Evolutionary conservation across 2,113 vertebrate species (phyloP).

Genomic region (Heliornis fulica): DNA sequence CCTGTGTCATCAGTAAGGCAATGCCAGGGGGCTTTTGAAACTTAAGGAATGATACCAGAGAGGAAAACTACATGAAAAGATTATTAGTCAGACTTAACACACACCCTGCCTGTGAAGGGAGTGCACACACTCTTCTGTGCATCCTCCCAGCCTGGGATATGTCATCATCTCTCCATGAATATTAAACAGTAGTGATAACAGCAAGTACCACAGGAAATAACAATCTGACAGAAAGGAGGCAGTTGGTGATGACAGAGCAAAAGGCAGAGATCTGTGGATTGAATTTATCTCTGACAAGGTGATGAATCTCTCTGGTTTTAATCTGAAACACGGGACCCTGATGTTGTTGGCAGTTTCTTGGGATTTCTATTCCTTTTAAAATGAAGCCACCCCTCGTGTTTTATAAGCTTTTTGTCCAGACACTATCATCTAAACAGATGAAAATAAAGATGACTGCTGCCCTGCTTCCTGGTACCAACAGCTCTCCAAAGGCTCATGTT

Average conservation of each 20-base stretch:
- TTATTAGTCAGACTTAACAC: not conserved
- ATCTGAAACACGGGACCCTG: not conserved
- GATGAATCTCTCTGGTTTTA: not conserved
- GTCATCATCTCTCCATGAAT: not conserved
- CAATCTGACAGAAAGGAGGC: not conserved
- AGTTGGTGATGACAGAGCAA: not conserved
- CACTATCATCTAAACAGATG: not conserved
- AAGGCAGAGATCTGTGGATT: not conserved
- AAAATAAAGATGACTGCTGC: not conserved
- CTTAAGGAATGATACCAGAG: not conserved
- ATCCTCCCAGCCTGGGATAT: not conserved
- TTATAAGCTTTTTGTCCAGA: not conserved
- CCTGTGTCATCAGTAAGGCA: not conserved
- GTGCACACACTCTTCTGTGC: not conserved
- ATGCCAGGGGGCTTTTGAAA: not conserved
- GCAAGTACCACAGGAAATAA: not conserved
- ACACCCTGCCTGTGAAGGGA: not conserved
- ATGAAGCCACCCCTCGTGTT: not conserved
- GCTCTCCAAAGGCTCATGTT: not conserved
- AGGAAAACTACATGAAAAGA: not conserved
- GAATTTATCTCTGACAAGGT: not conserved
- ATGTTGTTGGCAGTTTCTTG: not conserved
- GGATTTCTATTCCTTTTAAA: not conserved
- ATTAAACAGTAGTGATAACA: not conserved
- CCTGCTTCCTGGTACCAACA: not conserved